Base-by-base conservation (phyloP, 92 coral and sea anemone genomes). In the Actinostola sp. region DNA sequence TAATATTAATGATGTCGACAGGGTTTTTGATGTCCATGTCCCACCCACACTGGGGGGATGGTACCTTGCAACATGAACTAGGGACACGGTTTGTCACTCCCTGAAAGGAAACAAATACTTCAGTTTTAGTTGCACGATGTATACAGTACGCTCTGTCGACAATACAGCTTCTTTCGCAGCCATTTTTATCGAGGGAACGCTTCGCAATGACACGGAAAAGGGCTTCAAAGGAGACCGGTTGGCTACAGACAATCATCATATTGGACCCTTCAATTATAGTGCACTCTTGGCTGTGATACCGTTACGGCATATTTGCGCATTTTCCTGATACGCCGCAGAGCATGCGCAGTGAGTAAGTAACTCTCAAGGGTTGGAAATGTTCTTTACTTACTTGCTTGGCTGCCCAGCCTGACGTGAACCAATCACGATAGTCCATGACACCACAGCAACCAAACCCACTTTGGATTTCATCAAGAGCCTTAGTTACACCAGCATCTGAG, bases 11-110 rank as follows among this genome's bases (percentile, higher is more conserved):
- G 82, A 92, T 91, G 81, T 95, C 99, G 67, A 95, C 81, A 16
- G 99, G 99, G 83, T 95, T 92, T 54, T 95, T 95, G 30, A 89
- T 88, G 81, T 91, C 95, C 92, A 95, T 84, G 32, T 95, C 96
- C 66, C 90, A 82, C 5, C 99, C 99, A 67, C 99, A 95, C 8
- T 70, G 86, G 11, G 97, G 88, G 8, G 86, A 68, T 2, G 92
- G 99, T 32, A 82, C 85, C 53, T 91, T 95, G 57, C 99, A 95
- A 72, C 99, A 95, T 1, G 99, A 95, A 27, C 57, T 50, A 2
- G 99, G 99, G 0, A 95, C 99, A 7, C 92, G 76, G 73, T 95
- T 91, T 45, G 66, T 78, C 24, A 79, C 87, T 5, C 91, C 97
- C 99, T 95, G 36, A 24, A 50, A 53, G 15, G 53, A 10, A 17